Evolutionary conservation across 2,113 vertebrate genomes (phyloP), one percentile per base, ranked within the genome.

Genomic region (Planiliza haematocheilus): DNA sequence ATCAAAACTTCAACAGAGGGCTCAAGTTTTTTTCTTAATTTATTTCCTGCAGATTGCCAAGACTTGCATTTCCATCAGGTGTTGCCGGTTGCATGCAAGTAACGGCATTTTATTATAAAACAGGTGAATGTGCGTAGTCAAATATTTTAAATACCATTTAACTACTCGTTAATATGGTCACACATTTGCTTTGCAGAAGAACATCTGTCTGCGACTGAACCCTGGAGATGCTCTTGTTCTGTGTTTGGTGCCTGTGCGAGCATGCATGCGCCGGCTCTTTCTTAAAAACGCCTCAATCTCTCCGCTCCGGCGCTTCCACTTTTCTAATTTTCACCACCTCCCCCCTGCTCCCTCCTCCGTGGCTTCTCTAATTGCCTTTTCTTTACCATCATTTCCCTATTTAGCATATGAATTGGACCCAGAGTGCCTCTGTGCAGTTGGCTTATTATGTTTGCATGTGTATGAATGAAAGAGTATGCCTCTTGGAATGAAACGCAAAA

Each of bases 1-100:
- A 91, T 91, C 89, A 58, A 34, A 79, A 70, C 71, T 55, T 74
- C 52, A 75, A 52, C 86, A 90, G 70, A 69, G 7, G 34, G 85
- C 62, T 73, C 71, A 37, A 38, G 51, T 76, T 85, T 88, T 85
- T 88, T 82, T 79, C 50, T 60, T 78, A 56, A 84, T 88, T 86
- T 70, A 77, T 90, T 89, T 84, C 24, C 69, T 65, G 60, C 81
- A 87, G 79, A 86, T 88, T 81, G 46, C 48, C 61, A 81, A 74
- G 78, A 91, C 69, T 84, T 70, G 81, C 82, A 91, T 89, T 90
- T 90, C 74, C 72, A 90, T 87, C 83, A 86, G 85, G 69, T 60
- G 56, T 20, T 63, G 38, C 39, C 13, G 50, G 45, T 39, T 50
- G n/a, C n/a, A n/a, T n/a, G n/a, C n/a, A n/a, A n/a, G n/a, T n/a